phyloP scores from a whole-genome alignment of 1,140 invertebrate species.

The Tetragnatha versicolor region DNA sequence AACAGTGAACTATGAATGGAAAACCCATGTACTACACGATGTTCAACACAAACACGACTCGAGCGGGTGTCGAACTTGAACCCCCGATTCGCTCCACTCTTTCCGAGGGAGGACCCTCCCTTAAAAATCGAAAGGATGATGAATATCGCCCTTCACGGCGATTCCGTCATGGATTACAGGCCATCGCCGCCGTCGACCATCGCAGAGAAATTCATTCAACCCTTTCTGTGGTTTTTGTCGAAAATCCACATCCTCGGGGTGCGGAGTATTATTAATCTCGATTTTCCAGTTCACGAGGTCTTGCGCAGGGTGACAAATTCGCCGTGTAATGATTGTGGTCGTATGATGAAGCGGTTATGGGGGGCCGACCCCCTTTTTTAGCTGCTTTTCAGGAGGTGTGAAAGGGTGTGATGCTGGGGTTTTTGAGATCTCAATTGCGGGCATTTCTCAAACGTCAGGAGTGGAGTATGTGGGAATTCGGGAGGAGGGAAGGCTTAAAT shows the following conservation, averaged over 20 bases:
- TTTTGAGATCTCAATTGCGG: too few relatives aligned
- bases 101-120: too few relatives aligned
- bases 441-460: background rate
- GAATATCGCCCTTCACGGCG: conserved; percentile 10
- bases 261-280: conserved; percentile 26
- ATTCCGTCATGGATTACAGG: conserved; percentile 19
- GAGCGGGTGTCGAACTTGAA: too few relatives aligned
- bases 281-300: conserved; percentile 15
- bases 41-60: too few relatives aligned
- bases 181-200: background rate
- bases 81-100: too few relatives aligned
- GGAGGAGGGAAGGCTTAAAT: too few relatives aligned
- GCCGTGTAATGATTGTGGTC: conserved; percentile 11
- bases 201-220: background rate
- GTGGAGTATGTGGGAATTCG: too few relatives aligned
- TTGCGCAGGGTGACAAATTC: conserved; percentile 16
- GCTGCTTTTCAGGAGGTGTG: background rate
- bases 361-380: background rate
- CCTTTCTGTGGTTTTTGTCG: background rate
- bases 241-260: too few relatives aligned
- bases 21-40: too few relatives aligned
- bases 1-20: too few relatives aligned
- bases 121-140: too few relatives aligned
- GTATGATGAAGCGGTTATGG: conserved; percentile 11
- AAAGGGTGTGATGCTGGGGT: conserved; percentile 6